phyloP scores from a whole-genome alignment of 2,113 vertebrate species.

The Alexandromys fortis region DNA sequence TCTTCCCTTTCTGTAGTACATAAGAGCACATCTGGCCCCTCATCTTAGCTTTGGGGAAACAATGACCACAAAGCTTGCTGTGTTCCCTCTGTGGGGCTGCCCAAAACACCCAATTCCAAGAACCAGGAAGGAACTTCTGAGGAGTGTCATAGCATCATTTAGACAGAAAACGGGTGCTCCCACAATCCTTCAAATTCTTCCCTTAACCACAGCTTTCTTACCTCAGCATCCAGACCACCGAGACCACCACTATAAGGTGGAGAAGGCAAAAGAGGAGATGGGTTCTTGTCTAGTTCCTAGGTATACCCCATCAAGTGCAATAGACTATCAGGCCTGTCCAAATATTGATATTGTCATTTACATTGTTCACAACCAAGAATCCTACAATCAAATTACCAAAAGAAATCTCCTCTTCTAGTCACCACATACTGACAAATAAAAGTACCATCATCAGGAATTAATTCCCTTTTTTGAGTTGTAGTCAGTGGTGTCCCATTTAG shows the following conservation, averaged over 20 bases:
- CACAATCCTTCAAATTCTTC: not conserved
- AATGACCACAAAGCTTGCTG: not conserved
- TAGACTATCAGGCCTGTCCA: not conserved
- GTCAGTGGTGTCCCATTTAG: not conserved
- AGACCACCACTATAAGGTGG: not conserved
- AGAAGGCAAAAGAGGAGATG: not conserved
- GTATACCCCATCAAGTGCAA: not conserved
- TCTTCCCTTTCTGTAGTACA: constrained; percentile 81
- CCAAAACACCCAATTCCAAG: constrained; percentile 4
- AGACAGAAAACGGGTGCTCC: not conserved
- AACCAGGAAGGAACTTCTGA: not conserved
- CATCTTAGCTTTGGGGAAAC: constrained; percentile 75
- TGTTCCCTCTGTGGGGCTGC: not conserved
- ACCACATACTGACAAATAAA: not conserved
- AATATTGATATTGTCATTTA: not conserved
- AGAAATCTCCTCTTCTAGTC: too few species aligned
- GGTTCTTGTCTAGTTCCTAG: not conserved
- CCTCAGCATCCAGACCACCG: not conserved
- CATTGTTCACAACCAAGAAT: not conserved
- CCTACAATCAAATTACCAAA: not conserved
- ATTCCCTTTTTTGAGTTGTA: not conserved
- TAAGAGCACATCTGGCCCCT: constrained; percentile 77
- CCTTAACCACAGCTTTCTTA: not conserved
- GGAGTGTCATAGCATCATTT: accelerated
- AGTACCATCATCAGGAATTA: not conserved